Evolutionary conservation across 92 coral and sea anemone species (phyloP).

Genomic region (Montipora capitata): DNA sequence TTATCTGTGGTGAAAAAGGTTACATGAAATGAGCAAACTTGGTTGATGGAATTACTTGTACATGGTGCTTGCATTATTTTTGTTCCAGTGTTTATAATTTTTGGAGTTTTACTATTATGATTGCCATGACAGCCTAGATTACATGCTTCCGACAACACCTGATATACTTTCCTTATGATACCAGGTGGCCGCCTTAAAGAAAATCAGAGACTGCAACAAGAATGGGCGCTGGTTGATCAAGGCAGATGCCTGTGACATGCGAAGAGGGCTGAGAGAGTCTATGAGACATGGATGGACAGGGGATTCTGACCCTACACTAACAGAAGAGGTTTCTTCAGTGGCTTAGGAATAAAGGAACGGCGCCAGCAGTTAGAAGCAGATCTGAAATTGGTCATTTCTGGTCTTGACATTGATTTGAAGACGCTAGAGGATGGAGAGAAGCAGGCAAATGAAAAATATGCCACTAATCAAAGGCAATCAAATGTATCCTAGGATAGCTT

Average conservation of each 20-base stretch:
- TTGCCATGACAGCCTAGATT: background rate
- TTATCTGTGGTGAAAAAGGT: too few relatives aligned
- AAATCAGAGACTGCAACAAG: slow-evolving; percentile 45
- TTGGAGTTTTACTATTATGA: background rate
- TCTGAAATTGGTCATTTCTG: slow-evolving; percentile 7
- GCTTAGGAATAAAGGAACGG: slow-evolving; percentile 23
- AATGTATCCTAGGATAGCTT: slow-evolving; percentile 12
- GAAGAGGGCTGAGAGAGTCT: slow-evolving; percentile 35
- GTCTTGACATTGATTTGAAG: slow-evolving; percentile 13
- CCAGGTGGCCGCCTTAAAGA: slow-evolving; percentile 45
- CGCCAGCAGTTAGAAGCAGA: background rate
- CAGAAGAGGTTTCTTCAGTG: slow-evolving; percentile 9
- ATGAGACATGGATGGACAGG: slow-evolving; percentile 56
- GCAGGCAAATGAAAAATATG: background rate
- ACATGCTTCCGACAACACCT: background rate
- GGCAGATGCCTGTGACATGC: slow-evolving; percentile 61
- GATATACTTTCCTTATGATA: background rate
- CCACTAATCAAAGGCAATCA: background rate
- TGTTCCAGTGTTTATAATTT: too few relatives aligned
- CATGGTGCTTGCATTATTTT: too few relatives aligned
- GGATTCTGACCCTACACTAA: slow-evolving; percentile 30
- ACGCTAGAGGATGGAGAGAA: background rate
- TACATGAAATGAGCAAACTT: too few relatives aligned
- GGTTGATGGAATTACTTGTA: too few relatives aligned
- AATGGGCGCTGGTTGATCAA: slow-evolving; percentile 60